Evolutionary conservation across 2,888 invertebrate species (phyloP), one percentile per base, ranked within the genome.

Genomic region (Chrysotoxum bicinctum): DNA sequence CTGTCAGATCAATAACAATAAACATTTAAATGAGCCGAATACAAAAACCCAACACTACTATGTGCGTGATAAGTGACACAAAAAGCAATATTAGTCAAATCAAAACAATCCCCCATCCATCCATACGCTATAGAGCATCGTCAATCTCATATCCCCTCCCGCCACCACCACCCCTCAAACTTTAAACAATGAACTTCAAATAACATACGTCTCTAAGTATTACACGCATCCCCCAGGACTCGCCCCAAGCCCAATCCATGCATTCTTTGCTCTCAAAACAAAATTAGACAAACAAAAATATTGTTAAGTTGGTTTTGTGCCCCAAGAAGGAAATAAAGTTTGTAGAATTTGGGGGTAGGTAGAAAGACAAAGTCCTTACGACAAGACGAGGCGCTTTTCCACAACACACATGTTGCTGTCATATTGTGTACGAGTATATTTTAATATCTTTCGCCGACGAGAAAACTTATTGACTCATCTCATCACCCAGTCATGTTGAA

Each of bases 401-500:
- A n/a, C n/a, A 50, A 50, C 50, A 50, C 35, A n/a, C 50, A 23
- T 50, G 50, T 50, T 50, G 50, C 50, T 50, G 50, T 50, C 50
- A 50, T 23, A 48, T 21, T 19, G 10, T 43, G 43, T 50, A 14
- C 21, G 2, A 1, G 2, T 50, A 50, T 23, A 50, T 50, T 50
- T 26, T 50, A 76, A 77, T 82, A 72, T 73, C 77, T 72, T 64
- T 73, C 23, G 77, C 74, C 74, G 62, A 74, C 54, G 54, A 74
- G 54, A 64, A 83, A 78, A 83, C 83, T 83, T 83, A 83, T 83
- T 83, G 83, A 74, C 77, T 77, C 54, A 82, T 66, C 79, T 68
- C 74, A 79, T 76, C 75, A 78, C 64, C 70, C 56, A 21, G 10
- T 10, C 37, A 37, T 56, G 56, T 45, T 30, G 5, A 21, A 62